Conservation (phyloP, 2,113 vertebrate genomes). For the Onychostruthus taczanowskii region DNA sequence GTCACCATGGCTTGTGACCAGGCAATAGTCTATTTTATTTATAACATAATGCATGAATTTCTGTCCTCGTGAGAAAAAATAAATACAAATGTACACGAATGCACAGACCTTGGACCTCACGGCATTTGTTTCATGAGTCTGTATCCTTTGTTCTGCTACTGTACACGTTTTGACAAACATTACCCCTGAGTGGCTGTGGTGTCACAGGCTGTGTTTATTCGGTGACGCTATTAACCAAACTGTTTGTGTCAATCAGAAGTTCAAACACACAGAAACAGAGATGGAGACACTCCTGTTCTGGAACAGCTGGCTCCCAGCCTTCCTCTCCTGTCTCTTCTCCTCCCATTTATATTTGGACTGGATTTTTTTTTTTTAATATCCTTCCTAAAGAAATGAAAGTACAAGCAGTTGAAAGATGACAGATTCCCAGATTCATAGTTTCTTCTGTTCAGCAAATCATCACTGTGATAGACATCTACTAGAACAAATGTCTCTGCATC, state of each 20-base stretch:
- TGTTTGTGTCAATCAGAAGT: constrained; percentile 29
- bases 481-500: background rate
- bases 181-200: background rate
- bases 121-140: background rate
- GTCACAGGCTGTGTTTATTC: background rate
- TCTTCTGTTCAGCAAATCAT: background rate
- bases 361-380: background rate
- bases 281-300: background rate
- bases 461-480: background rate
- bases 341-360: background rate
- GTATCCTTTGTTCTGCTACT: constrained; percentile 26
- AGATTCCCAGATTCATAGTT: background rate
- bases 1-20: background rate
- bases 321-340: background rate
- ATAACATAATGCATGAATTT: background rate
- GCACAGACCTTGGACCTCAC: background rate
- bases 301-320: constrained; percentile 13
- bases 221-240: background rate
- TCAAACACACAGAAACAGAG: background rate
- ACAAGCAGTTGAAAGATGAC: background rate
- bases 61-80: background rate
- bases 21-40: background rate
- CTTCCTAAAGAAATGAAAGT: background rate
- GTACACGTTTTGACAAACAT: background rate
- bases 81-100: background rate